Conservation (phyloP, 2,888 invertebrate genomes). For the Leptopterna dolabrata region DNA sequence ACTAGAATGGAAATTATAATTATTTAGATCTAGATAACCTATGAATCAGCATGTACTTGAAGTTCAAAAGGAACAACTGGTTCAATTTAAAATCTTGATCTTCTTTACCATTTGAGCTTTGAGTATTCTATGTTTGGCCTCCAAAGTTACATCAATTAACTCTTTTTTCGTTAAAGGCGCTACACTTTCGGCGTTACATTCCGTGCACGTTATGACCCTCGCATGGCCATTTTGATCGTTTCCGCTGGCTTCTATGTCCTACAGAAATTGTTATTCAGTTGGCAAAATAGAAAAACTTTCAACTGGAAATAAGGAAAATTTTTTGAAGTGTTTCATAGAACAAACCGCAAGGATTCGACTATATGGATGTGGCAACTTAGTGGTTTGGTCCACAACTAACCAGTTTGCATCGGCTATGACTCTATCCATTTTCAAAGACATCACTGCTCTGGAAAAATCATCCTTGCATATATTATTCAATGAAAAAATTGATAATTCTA, state of each 20-base stretch:
- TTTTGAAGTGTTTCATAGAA: neutral
- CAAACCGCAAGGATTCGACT: slow-evolving; percentile 8
- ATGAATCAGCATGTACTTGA: too few relatives aligned
- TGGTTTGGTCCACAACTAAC: slow-evolving; percentile 52
- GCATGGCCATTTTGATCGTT: neutral
- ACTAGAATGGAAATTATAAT: too few relatives aligned
- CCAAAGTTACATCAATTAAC: slow-evolving; percentile 39
- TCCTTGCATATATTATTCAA: too few relatives aligned
- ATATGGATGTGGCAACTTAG: slow-evolving; percentile 49
- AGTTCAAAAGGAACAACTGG: too few relatives aligned
- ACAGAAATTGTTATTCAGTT: neutral
- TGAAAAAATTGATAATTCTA: too few relatives aligned
- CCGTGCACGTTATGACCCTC: slow-evolving; percentile 24
- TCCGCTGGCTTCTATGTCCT: slow-evolving; percentile 6
- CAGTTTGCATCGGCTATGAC: slow-evolving; percentile 57
- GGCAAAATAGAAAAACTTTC: neutral
- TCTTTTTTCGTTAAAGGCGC: slow-evolving; percentile 45
- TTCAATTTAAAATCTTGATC: too few relatives aligned
- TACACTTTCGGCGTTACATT: slow-evolving; percentile 42
- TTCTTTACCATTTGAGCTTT: slow-evolving; percentile 47
- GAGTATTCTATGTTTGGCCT: slow-evolving; percentile 51
- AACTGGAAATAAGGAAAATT: neutral
- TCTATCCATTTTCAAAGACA: slow-evolving; percentile 55
- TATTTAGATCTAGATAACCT: too few relatives aligned
- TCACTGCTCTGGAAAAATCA: slow-evolving; percentile 46